Base-by-base conservation (phyloP, 2,888 invertebrate species). In the Muscina levida region DNA sequence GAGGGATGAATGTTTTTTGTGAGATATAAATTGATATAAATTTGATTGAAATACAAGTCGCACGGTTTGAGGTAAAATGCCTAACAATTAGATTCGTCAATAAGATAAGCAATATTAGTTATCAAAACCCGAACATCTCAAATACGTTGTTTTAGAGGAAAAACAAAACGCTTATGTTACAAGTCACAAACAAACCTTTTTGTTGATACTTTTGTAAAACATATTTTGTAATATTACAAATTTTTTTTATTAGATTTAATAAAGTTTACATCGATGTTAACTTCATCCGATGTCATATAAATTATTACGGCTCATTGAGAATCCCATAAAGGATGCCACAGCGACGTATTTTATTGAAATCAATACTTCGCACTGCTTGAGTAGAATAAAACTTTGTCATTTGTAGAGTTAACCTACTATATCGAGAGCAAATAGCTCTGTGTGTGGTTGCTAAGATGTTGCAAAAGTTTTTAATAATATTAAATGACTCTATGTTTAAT, bases 301-400 rank as follows among this genome's bases (percentile, higher is more conserved):
- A 37, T 59, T 31, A 51, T 44, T 67, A 72, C 66, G 71, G 79
- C 67, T 72, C 75, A 79, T 79, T 79, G 57, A 46, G 51, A 44
- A 71, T 37, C 42, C 51, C 51, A 72, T 59, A 59, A 75, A 72
- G 59, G 37, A 67, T 75, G 48, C 57, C 74, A 71, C 57, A 74
- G 44, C 65, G 39, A 57, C 15, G 56, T 46, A 62, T 53, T 72
- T 22, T 39, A 8, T 10, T 48, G 24, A 72, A 59, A 66, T 57
- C 39, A 42, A 51, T 66, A 71, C 62, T 22, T 53, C 11, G 1
- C 24, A 53, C 19, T 51, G 8, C 4, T 31, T 5, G 31, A 31
- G 31, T 8, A 31, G 5, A 46, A 46, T 17, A 46, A 46, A 53
- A 53, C 53, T 53, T 53, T 53, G 22, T 4, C 53, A 53, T 53